Base-by-base conservation (phyloP, 1,140 invertebrate species). In the Monochamus saltuarius region DNA sequence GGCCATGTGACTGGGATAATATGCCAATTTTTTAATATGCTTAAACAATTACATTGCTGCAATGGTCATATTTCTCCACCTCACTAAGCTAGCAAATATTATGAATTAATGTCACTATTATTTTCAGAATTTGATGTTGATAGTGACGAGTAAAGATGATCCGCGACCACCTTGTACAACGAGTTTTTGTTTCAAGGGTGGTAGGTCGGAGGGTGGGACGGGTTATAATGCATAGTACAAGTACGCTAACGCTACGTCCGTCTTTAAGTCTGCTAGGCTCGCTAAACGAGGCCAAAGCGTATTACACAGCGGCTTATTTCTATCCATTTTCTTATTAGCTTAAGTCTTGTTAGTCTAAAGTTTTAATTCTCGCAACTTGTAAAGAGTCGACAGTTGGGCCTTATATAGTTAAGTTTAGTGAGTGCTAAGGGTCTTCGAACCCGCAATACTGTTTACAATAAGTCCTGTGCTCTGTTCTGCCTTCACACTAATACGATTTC, bases 291-390 rank as follows among this genome's bases (percentile, higher is more conserved):
- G 63, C 65, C 66, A 74, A 74, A 76, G 74, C 73, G 69, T 75
- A 74, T 77, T 77, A 75, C 65, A 74, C 67, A 73, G 71, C 69
- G 73, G 75, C 75, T 78, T 79, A 77, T 75, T 76, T 77, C 74
- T 72, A 75, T 75, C 73, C 73, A 73, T 71, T 73, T 75, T 75
- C 73, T 75, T 75, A 75, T 75, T 75, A 76, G 75, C 75, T 76
- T 78, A 78, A 77, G 74, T 75, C 75, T 75, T 78, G 77, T 80
- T 80, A 79, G 79, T 79, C 72, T 71, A 77, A 80, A 80, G 79
- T 81, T 82, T 81, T 80, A 81, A 81, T 80, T 81, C 79, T 75
- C 69, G 70, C 73, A 77, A 76, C 70, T 78, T 77, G 74, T 70
- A 80, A 80, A 76, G 77, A 79, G 80, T 79, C 75, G 76, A 77